Evolutionary conservation across 2,113 vertebrate genomes (phyloP), one percentile per base, ranked within the genome.

Genomic region (Scomber colias): DNA sequence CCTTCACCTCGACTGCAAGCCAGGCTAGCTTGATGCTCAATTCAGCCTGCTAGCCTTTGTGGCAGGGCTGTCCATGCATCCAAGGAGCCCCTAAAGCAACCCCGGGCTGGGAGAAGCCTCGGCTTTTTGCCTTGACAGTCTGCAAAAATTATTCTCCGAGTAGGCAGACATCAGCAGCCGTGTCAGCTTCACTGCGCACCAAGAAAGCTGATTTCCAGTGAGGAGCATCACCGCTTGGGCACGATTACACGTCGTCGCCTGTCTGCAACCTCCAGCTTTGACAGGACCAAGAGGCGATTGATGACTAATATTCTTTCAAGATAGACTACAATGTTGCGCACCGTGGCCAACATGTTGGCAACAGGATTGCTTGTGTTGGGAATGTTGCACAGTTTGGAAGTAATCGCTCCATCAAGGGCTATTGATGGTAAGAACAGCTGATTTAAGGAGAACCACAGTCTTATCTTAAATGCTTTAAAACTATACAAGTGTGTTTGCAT

Each of bases 321-420:
- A 83, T 79, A 87, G 54, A 65, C 79, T 45, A 90, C 82, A 71
- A 94, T 94, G 94, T 85, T 92, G 88, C 91, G 86, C 81, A 87
- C 75, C 85, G 49, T 74, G 61, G 92, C 88, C 85, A 90, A 83
- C 89, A 76, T 85, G 87, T 50, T 94, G 90, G 92, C 87, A 48
- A 65, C 90, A 16, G 95, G 90, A 55, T 82, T 94, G 92, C 82
- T 95, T 60, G 87, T 94, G 87, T 19, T 95, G 84, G 92, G 93
- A 82, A 92, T 95, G 92, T 81, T 94, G 85, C 85, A 95, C 93
- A 94, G 88, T 91, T 93, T 90, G 84, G 92, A 94, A 90, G 89
- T 93, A 81, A 84, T 92, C 71, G 59, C 85, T 84, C 93, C 94
- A 17, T 83, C 89, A 5, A 81, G 87, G 74, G 90, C 92, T 82